Base-by-base conservation (phyloP, 2,888 invertebrate genomes). In the Megamerina dolium region DNA sequence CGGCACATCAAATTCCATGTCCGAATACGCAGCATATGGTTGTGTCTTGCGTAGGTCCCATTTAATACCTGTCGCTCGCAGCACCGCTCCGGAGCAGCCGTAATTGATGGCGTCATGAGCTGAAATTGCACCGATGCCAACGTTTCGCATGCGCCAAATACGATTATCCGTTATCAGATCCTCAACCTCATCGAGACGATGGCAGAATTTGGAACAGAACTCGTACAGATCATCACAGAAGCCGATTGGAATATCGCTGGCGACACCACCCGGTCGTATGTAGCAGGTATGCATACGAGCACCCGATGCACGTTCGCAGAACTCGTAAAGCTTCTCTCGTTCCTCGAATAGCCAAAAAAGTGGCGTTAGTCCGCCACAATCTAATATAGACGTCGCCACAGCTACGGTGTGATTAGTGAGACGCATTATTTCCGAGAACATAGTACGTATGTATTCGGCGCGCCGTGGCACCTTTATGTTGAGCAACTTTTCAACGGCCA, bases 341-440 rank as follows among this genome's bases (percentile, higher is more conserved):
- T 89, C 92, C 70, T 92, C 90, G 66, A 89, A 90, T 62, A 89
- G 75, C 90, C 91, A 93, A 69, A 93, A 91, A 60, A 90, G 83
- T 1, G 92, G 92, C 2, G 91, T 89, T 53, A 93, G 82, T 4
- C 84, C 90, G 17, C 92, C 92, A 17, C 87, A 78, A 61, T 93
- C 92, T 13, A 93, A 73, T 17, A 85, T 77, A 47, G 87, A 82
- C 0, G 85, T 80, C 0, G 82, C 80, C 32, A 87, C 68, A 40
- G 82, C 85, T 72, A 90, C 77, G 39, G 85, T 73, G 66, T 93
- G 92, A 68, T 91, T 93, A 41, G 85, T 75, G 37, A 93, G 63
- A 35, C 93, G 78, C 41, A 82, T 82, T 12, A 90, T 66, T 72
- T 93, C 92, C 13, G 75, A 77, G 68, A 85, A 83, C 57, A 90